These are phyloP conservation scores for Plemyria rubiginata DNA, from an alignment of 2,888 invertebrate species.

Conservation along the genomic window DNA sequence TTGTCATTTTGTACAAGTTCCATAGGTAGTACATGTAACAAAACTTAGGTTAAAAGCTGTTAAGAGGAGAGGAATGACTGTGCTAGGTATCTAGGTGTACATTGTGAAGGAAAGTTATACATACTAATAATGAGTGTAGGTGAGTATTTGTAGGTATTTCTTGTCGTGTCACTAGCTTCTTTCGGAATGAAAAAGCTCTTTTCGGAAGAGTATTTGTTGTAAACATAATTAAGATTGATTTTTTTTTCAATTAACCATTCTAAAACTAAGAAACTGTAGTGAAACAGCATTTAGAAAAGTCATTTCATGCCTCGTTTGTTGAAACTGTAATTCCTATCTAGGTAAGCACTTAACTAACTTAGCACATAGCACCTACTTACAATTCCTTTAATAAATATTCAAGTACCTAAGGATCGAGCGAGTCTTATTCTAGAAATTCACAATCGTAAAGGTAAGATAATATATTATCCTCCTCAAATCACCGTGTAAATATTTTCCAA, in stretches of 20 bases:
- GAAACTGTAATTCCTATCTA: neutral
- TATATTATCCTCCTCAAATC: slow-evolving; percentile 9
- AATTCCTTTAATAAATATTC: neutral
- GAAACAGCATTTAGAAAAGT: neutral
- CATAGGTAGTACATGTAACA: slow-evolving; percentile 30
- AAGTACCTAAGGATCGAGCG: neutral
- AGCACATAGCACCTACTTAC: no score
- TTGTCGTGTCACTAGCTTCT: no score
- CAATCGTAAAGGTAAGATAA: neutral
- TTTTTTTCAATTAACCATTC: neutral
- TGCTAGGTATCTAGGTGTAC: slow-evolving; percentile 60
- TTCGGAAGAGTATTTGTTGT: no score
- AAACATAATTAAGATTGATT: neutral
- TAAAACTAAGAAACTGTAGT: neutral
- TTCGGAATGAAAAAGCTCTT: no score
- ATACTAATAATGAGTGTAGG: slow-evolving; percentile 40
- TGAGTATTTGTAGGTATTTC: slow-evolving; percentile 16
- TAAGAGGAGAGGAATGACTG: slow-evolving; percentile 74
- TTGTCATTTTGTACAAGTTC: slow-evolving; percentile 32
- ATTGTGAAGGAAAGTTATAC: slow-evolving; percentile 72
- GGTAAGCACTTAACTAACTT: neutral
- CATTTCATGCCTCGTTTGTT: neutral
- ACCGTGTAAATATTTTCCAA: slow-evolving; percentile 41
- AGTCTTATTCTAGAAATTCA: neutral
- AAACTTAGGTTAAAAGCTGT: slow-evolving; percentile 63